A percentile compares a stretch with the other conserved stretches of the same genome.
Conservation (phyloP, 2,113 vertebrate species). For the Myrmecophaga tridactyla region DNA sequence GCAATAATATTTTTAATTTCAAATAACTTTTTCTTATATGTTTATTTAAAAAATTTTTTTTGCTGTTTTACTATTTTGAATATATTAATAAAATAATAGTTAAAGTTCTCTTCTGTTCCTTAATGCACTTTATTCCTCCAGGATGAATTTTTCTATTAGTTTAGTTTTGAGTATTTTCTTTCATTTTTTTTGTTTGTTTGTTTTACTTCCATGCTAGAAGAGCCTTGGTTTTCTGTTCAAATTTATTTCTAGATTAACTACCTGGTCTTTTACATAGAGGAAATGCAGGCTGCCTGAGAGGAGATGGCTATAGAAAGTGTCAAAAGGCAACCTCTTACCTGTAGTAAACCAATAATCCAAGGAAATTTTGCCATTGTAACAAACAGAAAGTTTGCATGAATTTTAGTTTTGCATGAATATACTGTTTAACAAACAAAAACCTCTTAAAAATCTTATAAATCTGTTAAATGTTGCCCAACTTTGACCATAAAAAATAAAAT, state of each 20-base stretch:
- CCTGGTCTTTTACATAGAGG: neutral
- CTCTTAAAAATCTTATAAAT: too few species aligned
- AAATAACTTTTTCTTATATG: neutral
- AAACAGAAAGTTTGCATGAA: too few species aligned
- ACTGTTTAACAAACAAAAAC: too few species aligned
- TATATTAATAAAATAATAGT: neutral
- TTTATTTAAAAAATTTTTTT: conserved; percentile 2
- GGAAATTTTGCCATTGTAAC: too few species aligned
- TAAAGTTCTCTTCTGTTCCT: neutral
- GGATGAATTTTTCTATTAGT: neutral
- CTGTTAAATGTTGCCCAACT: too few species aligned
- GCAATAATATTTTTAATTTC: neutral
- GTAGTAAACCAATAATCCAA: too few species aligned
- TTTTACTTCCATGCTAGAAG: neutral
- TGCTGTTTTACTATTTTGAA: neutral
- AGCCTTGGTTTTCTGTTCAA: neutral
- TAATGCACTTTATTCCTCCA: neutral
- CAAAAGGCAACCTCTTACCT: too few species aligned
- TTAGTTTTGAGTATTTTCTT: neutral
- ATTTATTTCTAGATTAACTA: neutral
- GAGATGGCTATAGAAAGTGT: neutral
- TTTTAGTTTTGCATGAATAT: too few species aligned
- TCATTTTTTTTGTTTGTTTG: too few species aligned
- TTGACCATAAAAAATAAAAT: too few species aligned
- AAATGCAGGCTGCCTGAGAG: neutral